Evolutionary conservation across 2,888 invertebrate species (phyloP).

Genomic region (Drosophila glabriapex): DNA sequence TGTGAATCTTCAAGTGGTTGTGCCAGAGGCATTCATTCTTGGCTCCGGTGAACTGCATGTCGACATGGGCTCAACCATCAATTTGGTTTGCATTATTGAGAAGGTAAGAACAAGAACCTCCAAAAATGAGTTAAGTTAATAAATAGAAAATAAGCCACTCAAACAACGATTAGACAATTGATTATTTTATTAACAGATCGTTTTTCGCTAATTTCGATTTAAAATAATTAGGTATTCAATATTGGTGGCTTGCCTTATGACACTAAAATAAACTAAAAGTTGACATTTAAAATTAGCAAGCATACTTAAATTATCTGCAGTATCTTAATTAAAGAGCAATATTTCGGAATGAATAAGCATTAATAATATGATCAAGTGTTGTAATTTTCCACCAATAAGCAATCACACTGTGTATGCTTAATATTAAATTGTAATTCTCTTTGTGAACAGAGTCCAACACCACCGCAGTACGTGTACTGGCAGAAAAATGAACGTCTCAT

Average conservation of each 20-base stretch:
- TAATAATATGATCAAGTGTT: neutral
- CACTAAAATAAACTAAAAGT: neutral
- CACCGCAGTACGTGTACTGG: constrained; percentile 98
- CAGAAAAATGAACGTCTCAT: constrained; percentile 97
- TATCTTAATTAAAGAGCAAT: neutral
- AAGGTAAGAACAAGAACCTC: constrained; percentile 88
- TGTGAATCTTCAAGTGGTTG: constrained; percentile 94
- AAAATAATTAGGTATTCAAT: neutral
- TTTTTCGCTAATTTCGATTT: neutral
- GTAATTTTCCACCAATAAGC: neutral
- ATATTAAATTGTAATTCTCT: neutral
- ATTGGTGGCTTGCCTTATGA: neutral
- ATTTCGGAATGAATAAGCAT: neutral
- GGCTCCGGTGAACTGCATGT: constrained; percentile 95
- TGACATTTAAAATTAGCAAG: neutral
- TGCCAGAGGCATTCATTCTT: constrained; percentile 95
- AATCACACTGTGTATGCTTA: neutral
- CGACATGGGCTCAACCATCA: constrained; percentile 95
- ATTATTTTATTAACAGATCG: neutral
- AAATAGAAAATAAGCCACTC: neutral
- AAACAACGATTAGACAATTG: neutral
- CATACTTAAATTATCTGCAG: neutral
- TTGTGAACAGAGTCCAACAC: constrained; percentile 91
- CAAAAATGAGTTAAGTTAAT: neutral
- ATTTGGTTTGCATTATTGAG: constrained; percentile 94